Evolutionary conservation across 2,113 vertebrate species (phyloP), one percentile per base, ranked within the genome.

Genomic region (Mormoops blainvillei): DNA sequence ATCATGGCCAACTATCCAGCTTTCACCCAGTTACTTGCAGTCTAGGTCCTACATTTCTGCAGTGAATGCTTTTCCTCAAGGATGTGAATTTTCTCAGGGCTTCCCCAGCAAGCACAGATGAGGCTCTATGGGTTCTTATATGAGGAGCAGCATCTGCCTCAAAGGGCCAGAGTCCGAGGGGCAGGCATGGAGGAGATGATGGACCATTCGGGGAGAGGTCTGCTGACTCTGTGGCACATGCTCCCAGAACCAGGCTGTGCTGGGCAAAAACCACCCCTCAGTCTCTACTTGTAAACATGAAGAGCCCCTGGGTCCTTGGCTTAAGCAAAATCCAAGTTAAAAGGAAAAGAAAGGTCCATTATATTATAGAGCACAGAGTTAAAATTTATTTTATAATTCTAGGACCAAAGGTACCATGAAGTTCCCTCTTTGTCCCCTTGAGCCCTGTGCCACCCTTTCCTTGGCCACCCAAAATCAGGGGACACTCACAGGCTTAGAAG

Each of bases 361-460:
- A 19, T 54, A 70, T 78, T 76, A 41, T 74, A 91, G 41, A 86
- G 3, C 26, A 36, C 9, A 68, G 50, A 13, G 50, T 89, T n/a
- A n/a, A n/a, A n/a, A n/a, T n/a, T 67, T 94, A 56, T 85, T 97
- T 92, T 43, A 28, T 67, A 80, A 68, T 67, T 95, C 36, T 92
- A 38, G 31, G 96, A 78, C 82, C 63, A 68, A 85, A 86, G 65
- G 41, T 50, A 65, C 73, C 48, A 3, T 65, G 7, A 92, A 41
- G 28, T 87, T 61, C 81, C 19, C 7, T 52, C 31, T 76, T 31
- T 9, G 36, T 36, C 5, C 63, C 56, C 12, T 13, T 0, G 3
- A n/a, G 38, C 63, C 16, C 41, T 45, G 3, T 20, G 7, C 58
- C 81, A 33, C 14, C 45, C 56, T 18, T 41, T 71, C 54, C 45